These are phyloP conservation scores for Tyto alba DNA, from an alignment of 2,113 vertebrate genomes.

Conservation along the genomic window DNA sequence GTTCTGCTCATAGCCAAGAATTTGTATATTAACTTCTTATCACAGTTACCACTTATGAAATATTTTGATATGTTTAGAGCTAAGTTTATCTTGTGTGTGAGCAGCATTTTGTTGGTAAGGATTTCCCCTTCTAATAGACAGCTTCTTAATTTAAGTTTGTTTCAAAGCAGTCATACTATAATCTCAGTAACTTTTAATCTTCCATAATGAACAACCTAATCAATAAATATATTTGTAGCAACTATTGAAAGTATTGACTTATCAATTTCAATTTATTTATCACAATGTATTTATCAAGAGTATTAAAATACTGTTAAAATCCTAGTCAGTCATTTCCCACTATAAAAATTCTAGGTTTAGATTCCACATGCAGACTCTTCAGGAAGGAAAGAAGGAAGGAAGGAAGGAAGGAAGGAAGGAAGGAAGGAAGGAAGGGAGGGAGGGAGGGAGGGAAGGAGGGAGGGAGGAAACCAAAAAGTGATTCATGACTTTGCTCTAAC, in stretches of 20 bases:
- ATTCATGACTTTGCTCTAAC: not conserved
- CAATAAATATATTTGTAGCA: not conserved
- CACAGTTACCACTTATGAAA: not conserved
- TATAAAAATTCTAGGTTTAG: not conserved
- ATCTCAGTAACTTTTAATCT: not conserved
- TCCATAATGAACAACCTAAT: not conserved
- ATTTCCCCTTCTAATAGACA: not conserved
- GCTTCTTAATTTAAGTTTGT: not conserved
- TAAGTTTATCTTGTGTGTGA: not conserved
- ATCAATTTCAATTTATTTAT: not conserved
- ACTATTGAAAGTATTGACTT: not conserved
- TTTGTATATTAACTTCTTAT: not conserved
- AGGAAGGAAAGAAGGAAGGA: too few relatives aligned
- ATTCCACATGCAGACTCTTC: not conserved
- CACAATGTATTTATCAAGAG: not conserved
- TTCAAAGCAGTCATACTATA: not conserved
- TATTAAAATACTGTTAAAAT: not conserved
- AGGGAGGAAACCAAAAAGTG: not conserved
- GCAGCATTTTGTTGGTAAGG: not conserved
- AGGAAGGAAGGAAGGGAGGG: not conserved
- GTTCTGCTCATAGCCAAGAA: not conserved
- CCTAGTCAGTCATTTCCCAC: not conserved
- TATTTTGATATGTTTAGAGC: not conserved
- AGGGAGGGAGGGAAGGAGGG: not conserved
- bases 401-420: accelerated